These are phyloP conservation scores for Gari tellinella DNA, from an alignment of 2,888 invertebrate species.

Conservation along the genomic window DNA sequence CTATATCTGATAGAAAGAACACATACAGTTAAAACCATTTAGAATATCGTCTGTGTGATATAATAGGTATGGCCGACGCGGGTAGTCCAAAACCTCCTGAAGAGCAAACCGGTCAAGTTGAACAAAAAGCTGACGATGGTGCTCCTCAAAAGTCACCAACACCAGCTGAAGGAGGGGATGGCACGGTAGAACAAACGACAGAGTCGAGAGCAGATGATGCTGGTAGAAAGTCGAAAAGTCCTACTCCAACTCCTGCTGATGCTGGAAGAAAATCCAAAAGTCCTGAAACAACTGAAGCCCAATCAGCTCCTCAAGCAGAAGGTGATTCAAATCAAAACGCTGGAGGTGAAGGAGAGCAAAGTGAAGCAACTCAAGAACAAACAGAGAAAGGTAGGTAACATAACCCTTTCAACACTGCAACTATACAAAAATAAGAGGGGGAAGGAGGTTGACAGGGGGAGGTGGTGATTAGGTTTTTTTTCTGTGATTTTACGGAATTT, in stretches of 20 bases:
- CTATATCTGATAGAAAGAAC: neutral
- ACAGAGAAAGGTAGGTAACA: no score
- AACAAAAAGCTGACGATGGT: neutral
- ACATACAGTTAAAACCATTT: neutral
- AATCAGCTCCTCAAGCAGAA: slow-evolving; percentile 21
- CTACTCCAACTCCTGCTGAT: slow-evolving; percentile 34
- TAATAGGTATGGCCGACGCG: slow-evolving; percentile 56
- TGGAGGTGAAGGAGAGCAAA: slow-evolving; percentile 28
- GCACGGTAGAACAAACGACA: slow-evolving; percentile 5
- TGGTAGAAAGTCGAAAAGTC: slow-evolving; percentile 49
- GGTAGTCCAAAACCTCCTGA: slow-evolving; percentile 32
- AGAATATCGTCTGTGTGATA: neutral
- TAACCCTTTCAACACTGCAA: no score
- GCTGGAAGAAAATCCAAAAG: slow-evolving; percentile 45
- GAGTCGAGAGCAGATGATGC: slow-evolving; percentile 46
- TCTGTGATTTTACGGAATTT: no score
- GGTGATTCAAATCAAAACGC: slow-evolving; percentile 42
- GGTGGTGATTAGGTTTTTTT: no score
- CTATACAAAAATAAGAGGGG: no score
- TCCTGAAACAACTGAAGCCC: slow-evolving; percentile 28
- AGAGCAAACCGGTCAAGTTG: neutral
- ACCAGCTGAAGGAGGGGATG: slow-evolving; percentile 18
- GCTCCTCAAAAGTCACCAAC: slow-evolving; percentile 4
- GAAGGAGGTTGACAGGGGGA: no score
- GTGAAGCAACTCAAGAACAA: no score